Evolutionary conservation across 1,140 invertebrate genomes (phyloP).

Genomic region (Drosophila kohkoa): DNA sequence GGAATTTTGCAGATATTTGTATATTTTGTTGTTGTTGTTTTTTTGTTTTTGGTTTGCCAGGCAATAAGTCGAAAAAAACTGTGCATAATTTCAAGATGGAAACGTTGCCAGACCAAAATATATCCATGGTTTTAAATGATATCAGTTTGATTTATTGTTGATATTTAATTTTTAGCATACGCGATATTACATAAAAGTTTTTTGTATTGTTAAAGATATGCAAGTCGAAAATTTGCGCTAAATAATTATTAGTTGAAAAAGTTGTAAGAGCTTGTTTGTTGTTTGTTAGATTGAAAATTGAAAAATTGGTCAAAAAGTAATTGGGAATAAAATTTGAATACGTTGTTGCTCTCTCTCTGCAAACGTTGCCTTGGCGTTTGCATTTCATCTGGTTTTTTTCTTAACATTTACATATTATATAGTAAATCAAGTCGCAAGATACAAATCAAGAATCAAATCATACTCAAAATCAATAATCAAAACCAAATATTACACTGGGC

Average conservation of each 20-base stretch:
- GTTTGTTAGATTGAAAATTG: slow-evolving; percentile 21
- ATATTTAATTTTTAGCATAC: slow-evolving; percentile 64
- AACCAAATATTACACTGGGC: slow-evolving; percentile 29
- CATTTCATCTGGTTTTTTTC: slow-evolving; percentile 29
- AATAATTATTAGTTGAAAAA: slow-evolving; percentile 58
- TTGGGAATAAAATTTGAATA: slow-evolving; percentile 67
- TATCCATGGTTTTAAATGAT: slow-evolving; percentile 68
- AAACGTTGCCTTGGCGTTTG: slow-evolving; percentile 79
- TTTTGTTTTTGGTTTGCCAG: slow-evolving; percentile 53
- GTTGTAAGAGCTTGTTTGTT: slow-evolving; percentile 27
- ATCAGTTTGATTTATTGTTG: slow-evolving; percentile 32
- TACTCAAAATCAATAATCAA: slow-evolving; percentile 44
- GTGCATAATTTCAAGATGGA: slow-evolving; percentile 71
- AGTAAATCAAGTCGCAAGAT: slow-evolving; percentile 4
- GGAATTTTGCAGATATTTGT: slow-evolving; percentile 21
- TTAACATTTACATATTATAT: slow-evolving; percentile 15
- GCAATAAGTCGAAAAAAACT: slow-evolving; percentile 62
- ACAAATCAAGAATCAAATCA: slow-evolving; percentile 42
- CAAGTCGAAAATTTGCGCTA: slow-evolving; percentile 77
- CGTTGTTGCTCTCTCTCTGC: slow-evolving; percentile 54
- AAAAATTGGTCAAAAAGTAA: slow-evolving; percentile 52
- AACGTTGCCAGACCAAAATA: slow-evolving; percentile 74
- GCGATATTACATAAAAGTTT: slow-evolving; percentile 56
- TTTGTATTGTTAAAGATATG: slow-evolving; percentile 47
- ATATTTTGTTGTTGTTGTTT: slow-evolving; percentile 13